Percentiles rank a stretch among this genome's conserved stretches.
These are phyloP conservation scores for Crenuchus spilurus DNA, from an alignment of 2,797 vertebrate species.

Conservation along the genomic window DNA sequence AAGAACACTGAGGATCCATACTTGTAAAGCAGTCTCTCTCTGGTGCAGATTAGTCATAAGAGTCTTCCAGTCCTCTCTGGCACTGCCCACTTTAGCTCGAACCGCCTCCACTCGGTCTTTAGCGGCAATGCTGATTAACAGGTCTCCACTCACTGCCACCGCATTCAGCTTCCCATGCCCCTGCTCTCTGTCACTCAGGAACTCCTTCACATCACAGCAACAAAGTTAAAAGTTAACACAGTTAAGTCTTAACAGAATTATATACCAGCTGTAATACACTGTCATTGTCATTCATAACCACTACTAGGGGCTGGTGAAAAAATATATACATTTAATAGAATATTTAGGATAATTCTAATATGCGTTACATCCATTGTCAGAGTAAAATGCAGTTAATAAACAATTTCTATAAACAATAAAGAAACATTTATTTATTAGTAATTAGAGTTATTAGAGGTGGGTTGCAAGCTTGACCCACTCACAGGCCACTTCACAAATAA, in stretches of 20 bases:
- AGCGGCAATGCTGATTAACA: slow-evolving; percentile 84
- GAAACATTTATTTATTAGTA: too few species aligned
- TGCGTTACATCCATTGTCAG: too few species aligned
- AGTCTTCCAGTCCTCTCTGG: slow-evolving; percentile 92
- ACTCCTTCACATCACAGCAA: slow-evolving; percentile 79
- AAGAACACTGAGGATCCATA: slow-evolving; percentile 42
- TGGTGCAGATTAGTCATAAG: slow-evolving; percentile 89
- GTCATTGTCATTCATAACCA: not conserved
- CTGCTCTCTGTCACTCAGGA: slow-evolving; percentile 90
- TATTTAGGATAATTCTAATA: too few species aligned
- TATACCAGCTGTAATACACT: not conserved
- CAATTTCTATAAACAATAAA: too few species aligned
- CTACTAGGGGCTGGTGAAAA: too few species aligned
- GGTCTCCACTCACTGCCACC: slow-evolving; percentile 87
- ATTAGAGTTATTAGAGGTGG: too few species aligned
- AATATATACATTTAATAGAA: too few species aligned
- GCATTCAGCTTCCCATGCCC: slow-evolving; percentile 90
- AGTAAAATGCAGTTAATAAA: too few species aligned
- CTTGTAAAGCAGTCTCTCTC: slow-evolving; percentile 90
- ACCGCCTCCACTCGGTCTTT: slow-evolving; percentile 85
- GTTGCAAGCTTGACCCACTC: too few species aligned
- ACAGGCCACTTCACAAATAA: too few species aligned
- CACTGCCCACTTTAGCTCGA: slow-evolving; percentile 81
- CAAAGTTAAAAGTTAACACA: not conserved
- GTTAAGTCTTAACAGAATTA: not conserved